Conservation (phyloP, 2,797 vertebrate genomes). For the Leptoclinus maculatus region DNA sequence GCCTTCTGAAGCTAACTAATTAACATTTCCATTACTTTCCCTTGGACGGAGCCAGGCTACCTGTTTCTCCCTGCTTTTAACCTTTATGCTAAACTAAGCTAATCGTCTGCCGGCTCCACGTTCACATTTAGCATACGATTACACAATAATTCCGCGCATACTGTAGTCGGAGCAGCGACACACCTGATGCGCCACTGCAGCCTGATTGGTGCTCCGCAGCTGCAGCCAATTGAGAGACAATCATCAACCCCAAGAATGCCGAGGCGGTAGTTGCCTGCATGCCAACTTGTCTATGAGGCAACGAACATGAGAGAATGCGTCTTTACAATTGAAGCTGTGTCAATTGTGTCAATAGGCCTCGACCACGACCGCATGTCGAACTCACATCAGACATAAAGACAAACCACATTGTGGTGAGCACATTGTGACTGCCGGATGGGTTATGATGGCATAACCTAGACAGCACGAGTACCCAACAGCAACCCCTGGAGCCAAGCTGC, state of each 20-base stretch:
- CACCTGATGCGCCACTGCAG: conserved; percentile 3
- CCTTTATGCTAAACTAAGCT: background rate
- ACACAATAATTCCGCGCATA: background rate
- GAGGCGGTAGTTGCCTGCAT: background rate
- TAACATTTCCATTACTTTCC: background rate
- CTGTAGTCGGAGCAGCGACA: background rate
- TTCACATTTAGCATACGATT: background rate
- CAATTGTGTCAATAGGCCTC: background rate
- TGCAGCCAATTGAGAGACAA: conserved; percentile 27
- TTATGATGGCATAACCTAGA: conserved; percentile 27
- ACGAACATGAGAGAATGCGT: background rate
- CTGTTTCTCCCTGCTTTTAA: background rate
- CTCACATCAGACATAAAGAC: background rate
- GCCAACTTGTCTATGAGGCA: background rate
- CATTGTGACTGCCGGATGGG: conserved; percentile 6
- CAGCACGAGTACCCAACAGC: conserved; percentile 18
- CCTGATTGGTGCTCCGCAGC: conserved; percentile 23
- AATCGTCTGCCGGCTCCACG: background rate
- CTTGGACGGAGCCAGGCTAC: background rate
- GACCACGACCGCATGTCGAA: background rate
- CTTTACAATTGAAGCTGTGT: background rate
- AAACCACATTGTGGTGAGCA: background rate
- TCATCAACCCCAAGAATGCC: conserved; percentile 11
- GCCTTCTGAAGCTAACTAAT: background rate
- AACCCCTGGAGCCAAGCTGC: conserved; percentile 31